Evolutionary conservation across 2,113 vertebrate species (phyloP), one percentile per base, ranked within the genome.

Genomic region (Noctilio leporinus): DNA sequence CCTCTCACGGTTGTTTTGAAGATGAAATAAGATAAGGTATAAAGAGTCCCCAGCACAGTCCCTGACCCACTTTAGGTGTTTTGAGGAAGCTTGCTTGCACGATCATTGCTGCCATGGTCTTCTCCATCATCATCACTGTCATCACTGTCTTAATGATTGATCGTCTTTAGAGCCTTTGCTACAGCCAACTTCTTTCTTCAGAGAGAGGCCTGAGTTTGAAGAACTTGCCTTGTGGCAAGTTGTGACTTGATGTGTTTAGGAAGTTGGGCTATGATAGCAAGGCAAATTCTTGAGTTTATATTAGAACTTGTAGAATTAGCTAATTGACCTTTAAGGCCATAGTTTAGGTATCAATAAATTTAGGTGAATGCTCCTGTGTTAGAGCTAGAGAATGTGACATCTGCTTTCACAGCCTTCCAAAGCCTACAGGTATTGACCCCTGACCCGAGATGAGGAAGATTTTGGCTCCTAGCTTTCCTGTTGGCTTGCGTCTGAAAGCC

Each of bases 271-370:
- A 40, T 65, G 19, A 38, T 43, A 77, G 67, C 17, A 51, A 51
- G 59, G 51, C 78, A 45, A 30, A 19, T 59, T 80, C n/a, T 30
- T 11, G 64, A 62, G 80, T 92, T 83, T 70, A n/a, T 53, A 20
- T n/a, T 78, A 59, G 62, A 77, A 90, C 47, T 75, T 81, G 69
- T 86, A 57, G 67, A 89, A 87, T 38, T 53, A 69, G 81, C 77
- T 73, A 19, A 30, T 43, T 47, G 43, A 72, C 15, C 59, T 93
- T 86, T 89, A 43, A 40, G 55, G 51, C 67, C 59, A 94, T 55
- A 33, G 35, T 81, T 67, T 35, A 22, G 15, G 65, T 76, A 49
- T 96, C 65, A 64, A 0, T 75, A 78, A 38, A 57, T 59, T 20
- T 40, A 91, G 57, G 17, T 57, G 14, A 53, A 53, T 26, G 15